Base-by-base conservation (phyloP, 1,140 invertebrate genomes). In the Aphelinus certus region DNA sequence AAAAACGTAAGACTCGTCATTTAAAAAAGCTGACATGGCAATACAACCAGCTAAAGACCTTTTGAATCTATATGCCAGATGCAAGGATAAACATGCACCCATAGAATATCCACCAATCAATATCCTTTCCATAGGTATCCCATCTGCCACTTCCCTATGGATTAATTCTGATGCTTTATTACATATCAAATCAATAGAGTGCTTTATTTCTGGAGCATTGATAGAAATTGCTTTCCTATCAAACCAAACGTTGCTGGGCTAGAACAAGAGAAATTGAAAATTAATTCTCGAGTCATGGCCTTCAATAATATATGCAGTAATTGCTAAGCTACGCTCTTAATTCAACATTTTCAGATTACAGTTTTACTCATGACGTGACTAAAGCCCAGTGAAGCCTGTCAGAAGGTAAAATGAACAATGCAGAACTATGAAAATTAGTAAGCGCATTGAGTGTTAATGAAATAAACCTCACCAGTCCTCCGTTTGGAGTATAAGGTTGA, bases 61-160 rank as follows among this genome's bases (percentile, higher is more conserved):
- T 51, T 89, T 87, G 77, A 90, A 90, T 81, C 90, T 88, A 74
- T 91, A 94, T 2, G 88, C 92, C 43, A 91, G 83, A 77, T 95
- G 92, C 7, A 94, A 79, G 1, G 93, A 89, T 74, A 94, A 81
- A 1, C 91, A 90, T 10, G 93, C 93, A 49, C 93, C 93, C 93
- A 94, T 94, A 53, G 93, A 94, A 82, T 94, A 94, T 5, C 93
- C 93, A 83, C 92, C 92, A 65, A 94, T 83, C 73, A 94, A 87
- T 76, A 94, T 94, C 81, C 91, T 88, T 71, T 90, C 89, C 9
- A 86, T 79, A 1, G 92, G 90, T 78, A 94, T 92, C 3, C 92
- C 92, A 71, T 79, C 78, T 42, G 89, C 83, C 63, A 92, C 86
- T 88, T 94, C 93, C 57, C 88, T 83, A 73, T 92, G 86, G 7